Percentiles rank a stretch among this genome's conserved stretches.
phyloP scores from a whole-genome alignment of 2,113 vertebrate species.

The Pelusios castaneus region DNA sequence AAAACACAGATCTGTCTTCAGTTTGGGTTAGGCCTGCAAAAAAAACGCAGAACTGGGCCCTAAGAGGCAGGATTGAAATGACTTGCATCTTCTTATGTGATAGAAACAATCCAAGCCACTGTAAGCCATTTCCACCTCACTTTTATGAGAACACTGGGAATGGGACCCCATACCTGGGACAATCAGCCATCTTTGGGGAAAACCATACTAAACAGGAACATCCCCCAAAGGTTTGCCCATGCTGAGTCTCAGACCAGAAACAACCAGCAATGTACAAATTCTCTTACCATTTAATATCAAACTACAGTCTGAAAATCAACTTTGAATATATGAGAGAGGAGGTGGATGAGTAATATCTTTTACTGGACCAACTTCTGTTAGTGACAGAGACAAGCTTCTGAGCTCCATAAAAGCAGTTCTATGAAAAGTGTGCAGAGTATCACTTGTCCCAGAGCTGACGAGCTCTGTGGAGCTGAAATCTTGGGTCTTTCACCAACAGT shows the following conservation, averaged over 20 bases:
- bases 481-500: too few relatives aligned
- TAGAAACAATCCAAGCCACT: not conserved
- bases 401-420: not conserved
- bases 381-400: not conserved
- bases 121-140: not conserved
- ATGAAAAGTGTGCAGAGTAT: not conserved
- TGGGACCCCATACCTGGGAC: not conserved
- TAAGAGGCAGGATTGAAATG: not conserved
- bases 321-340: not conserved
- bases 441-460: too few relatives aligned
- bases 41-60: not conserved
- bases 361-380: not conserved
- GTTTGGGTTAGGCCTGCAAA: not conserved
- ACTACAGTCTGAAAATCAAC: not conserved
- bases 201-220: not conserved
- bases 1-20: not conserved
- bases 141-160: not conserved
- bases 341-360: not conserved
- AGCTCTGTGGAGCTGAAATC: too few relatives aligned
- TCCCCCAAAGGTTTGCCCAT: not conserved
- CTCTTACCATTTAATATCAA: not conserved
- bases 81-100: not conserved
- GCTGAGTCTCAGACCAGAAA: not conserved
- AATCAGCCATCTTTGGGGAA: not conserved
- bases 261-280: not conserved